Conservation (phyloP, 2,888 invertebrate species). For the Cryptocephalus moraei region DNA sequence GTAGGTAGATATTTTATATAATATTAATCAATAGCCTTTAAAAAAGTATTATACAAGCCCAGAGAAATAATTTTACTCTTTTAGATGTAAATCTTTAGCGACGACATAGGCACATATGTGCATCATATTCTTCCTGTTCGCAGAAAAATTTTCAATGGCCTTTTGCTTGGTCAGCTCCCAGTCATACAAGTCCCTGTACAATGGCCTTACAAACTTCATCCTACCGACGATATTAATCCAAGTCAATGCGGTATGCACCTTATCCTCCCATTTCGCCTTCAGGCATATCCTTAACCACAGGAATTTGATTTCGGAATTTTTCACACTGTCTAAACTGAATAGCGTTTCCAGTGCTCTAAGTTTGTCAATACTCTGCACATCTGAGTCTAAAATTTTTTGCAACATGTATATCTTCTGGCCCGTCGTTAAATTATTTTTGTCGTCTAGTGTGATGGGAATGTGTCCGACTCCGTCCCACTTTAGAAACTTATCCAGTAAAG, state of each 20-base stretch:
- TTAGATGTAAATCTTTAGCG: constrained; percentile 60
- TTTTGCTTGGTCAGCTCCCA: constrained; percentile 63
- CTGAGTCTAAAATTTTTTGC: constrained; percentile 51
- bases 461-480: constrained; percentile 36
- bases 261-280: constrained; percentile 57
- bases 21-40: no score
- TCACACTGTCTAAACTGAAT: constrained; percentile 54
- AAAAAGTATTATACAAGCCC: constrained; percentile 2
- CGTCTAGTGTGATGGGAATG: constrained; percentile 43
- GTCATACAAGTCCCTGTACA: constrained; percentile 73
- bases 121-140: constrained; percentile 71
- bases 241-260: constrained; percentile 55
- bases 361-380: constrained; percentile 43
- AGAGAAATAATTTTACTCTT: constrained; percentile 8
- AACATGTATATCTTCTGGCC: constrained; percentile 61
- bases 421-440: constrained; percentile 44
- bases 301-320: constrained; percentile 67
- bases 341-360: constrained; percentile 49
- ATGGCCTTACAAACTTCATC: constrained; percentile 83
- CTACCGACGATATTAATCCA: constrained; percentile 80
- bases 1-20: no score
- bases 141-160: constrained; percentile 63
- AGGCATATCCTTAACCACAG: constrained; percentile 66
- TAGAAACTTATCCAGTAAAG: constrained; percentile 48
- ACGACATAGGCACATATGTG: constrained; percentile 64